Percentiles rank a stretch among this genome's conserved stretches.
These are phyloP conservation scores for Paedocypris micromegethes DNA, from an alignment of 2,797 vertebrate genomes.

Conservation along the genomic window DNA sequence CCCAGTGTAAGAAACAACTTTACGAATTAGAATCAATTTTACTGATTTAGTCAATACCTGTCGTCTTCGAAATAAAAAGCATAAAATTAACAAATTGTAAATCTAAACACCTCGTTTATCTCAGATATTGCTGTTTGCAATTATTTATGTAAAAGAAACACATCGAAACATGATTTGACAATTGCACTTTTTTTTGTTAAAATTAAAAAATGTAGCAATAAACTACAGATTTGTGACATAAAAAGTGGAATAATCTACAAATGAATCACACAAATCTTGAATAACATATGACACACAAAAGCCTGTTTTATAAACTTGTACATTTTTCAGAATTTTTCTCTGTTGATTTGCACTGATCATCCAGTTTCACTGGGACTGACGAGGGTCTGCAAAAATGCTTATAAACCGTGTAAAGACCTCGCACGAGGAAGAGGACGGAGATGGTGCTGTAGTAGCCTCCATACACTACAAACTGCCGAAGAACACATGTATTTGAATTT, in stretches of 20 bases:
- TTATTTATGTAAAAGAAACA: not conserved
- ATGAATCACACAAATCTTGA: no score
- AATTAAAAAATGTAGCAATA: no score
- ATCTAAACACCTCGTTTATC: not conserved
- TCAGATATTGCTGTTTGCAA: no score
- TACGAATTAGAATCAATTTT: no score
- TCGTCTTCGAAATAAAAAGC: not conserved
- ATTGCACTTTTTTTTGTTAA: no score
- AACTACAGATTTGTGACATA: no score
- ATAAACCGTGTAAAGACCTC: slow-evolving; percentile 60
- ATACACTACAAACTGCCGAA: slow-evolving; percentile 68
- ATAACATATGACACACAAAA: no score
- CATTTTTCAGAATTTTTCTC: no score
- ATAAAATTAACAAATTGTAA: not conserved
- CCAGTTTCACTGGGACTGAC: not conserved
- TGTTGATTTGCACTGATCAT: slow-evolving; percentile 15
- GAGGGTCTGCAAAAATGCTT: not conserved
- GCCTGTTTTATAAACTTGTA: not conserved
- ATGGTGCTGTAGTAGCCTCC: slow-evolving; percentile 67
- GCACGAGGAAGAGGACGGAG: slow-evolving; percentile 63
- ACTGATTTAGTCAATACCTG: no score
- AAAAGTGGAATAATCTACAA: no score
- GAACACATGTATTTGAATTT: slow-evolving; percentile 12
- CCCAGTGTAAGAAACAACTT: not conserved
- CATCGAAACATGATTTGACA: not conserved